Evolutionary conservation across 2,797 vertebrate genomes (phyloP), one percentile per base, ranked within the genome.

Genomic region (Cichlasoma orientale): DNA sequence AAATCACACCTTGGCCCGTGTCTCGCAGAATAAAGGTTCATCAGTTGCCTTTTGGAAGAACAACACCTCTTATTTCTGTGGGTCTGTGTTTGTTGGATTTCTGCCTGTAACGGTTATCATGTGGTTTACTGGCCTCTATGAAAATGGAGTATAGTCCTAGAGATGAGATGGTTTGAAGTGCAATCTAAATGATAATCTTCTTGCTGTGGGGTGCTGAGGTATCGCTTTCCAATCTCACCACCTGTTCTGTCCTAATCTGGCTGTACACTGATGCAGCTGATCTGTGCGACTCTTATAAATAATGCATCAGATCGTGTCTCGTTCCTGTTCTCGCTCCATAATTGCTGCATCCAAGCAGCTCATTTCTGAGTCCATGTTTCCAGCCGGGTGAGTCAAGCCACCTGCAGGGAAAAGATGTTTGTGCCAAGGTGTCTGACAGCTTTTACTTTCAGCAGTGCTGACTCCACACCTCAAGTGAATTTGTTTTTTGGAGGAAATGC

Each of bases 261-360:
- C 56, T 13, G 27, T 56, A 6, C 7, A 27, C 38, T 11, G 54
- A 23, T 55, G 74, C 78, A 76, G 79, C 82, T 74, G 68, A 79
- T 74, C n/a, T 68, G 69, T 56, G 7, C 3, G n/a, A 23, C 44
- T 18, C 77, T 90, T 83, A 87, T 92, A 1, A 83, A 90, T 91
- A 73, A 93, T 89, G 77, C 82, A 92, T 86, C 50, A 44, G 31
- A 18, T 57, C 0, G 31, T 71, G 77, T 77, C 76, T 75, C 52
- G 4, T 50, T 80, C 36, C 63, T 10, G 66, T 82, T 90, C 69
- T 80, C 72, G 11, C 82, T 70, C 61, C 77, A 89, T 88, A 83
- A 85, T 90, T 78, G 78, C 59, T 31, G 55, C 41, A 59, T 56
- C 52, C 31, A 57, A 33, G 58, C 50, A 38, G 41, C 36, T 21